Percentiles rank a stretch among this genome's conserved stretches.
phyloP scores from a whole-genome alignment of 2,888 invertebrate species.

The Cylloceria caligata region DNA sequence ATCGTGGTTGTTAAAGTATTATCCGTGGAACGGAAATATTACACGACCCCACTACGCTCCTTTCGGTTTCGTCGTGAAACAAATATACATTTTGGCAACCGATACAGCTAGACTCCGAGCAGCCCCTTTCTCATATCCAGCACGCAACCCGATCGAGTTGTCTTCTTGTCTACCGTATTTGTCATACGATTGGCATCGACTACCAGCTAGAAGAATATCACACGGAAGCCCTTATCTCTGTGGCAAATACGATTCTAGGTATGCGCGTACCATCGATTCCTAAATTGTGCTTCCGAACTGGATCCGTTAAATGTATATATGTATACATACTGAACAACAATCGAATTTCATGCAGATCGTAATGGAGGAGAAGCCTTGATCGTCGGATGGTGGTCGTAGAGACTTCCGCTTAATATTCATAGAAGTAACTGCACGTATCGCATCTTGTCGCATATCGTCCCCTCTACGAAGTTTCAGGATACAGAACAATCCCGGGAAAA shows the following conservation, averaged over 20 bases:
- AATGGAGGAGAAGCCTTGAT: constrained; percentile 21
- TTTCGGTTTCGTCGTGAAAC: neutral
- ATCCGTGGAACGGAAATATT: neutral
- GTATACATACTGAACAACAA: constrained; percentile 34
- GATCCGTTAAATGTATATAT: neutral
- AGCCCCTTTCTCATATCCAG: neutral
- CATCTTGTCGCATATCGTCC: constrained; percentile 55
- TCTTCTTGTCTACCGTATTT: constrained; percentile 4
- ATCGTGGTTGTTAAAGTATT: neutral
- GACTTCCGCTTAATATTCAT: constrained; percentile 72
- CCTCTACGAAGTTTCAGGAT: constrained; percentile 12
- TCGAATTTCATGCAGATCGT: constrained; percentile 47
- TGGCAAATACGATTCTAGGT: constrained; percentile 23
- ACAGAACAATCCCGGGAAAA: constrained; percentile 28
- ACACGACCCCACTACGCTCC: neutral
- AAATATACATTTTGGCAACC: constrained; percentile 35
- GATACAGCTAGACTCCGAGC: neutral
- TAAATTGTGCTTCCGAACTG: constrained; percentile 35
- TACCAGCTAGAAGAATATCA: constrained; percentile 6
- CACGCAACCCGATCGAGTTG: constrained; percentile 27
- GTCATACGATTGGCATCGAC: constrained; percentile 30
- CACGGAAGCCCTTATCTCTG: constrained; percentile 40
- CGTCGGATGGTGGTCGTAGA: constrained; percentile 25
- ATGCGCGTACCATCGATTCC: constrained; percentile 30
- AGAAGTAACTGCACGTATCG: constrained; percentile 66